phyloP scores from a whole-genome alignment of 2,888 invertebrate species.

The Anodontia alba region DNA sequence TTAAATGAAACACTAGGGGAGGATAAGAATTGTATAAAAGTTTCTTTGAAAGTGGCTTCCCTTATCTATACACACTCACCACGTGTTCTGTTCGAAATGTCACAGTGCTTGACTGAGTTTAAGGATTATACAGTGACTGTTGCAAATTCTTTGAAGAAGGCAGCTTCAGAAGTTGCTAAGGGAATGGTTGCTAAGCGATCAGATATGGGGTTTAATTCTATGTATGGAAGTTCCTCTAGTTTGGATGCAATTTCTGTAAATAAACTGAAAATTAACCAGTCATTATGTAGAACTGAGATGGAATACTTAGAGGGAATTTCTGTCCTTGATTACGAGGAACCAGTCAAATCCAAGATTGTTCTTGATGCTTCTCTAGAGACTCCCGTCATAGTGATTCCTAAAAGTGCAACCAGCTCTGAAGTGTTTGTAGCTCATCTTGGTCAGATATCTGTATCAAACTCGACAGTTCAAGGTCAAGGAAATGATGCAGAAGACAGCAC shows the following conservation, averaged over 20 bases:
- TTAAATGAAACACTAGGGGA: slow-evolving; percentile 3
- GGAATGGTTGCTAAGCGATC: slow-evolving; percentile 87
- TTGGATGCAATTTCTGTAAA: slow-evolving; percentile 42
- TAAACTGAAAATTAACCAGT: slow-evolving; percentile 39
- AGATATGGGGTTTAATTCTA: slow-evolving; percentile 48
- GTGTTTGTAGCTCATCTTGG: slow-evolving; percentile 97
- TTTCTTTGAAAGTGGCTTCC: slow-evolving; percentile 90
- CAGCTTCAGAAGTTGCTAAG: slow-evolving; percentile 97
- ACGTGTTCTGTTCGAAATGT: slow-evolving; percentile 92
- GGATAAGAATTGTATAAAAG: slow-evolving; percentile 50
- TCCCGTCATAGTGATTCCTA: slow-evolving; percentile 95
- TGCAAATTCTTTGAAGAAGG: slow-evolving; percentile 93
- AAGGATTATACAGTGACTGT: slow-evolving; percentile 94
- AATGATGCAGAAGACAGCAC: slow-evolving; percentile 31
- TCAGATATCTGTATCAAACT: slow-evolving; percentile 88
- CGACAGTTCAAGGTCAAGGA: slow-evolving; percentile 37
- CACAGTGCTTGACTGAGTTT: slow-evolving; percentile 95
- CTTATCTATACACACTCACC: slow-evolving; percentile 98
- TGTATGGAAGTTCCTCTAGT: slow-evolving; percentile 59
- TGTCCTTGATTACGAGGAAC: slow-evolving; percentile 24
- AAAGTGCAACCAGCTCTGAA: slow-evolving; percentile 91
- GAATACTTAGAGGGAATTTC: slow-evolving; percentile 48
- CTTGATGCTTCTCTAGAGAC: slow-evolving; percentile 91
- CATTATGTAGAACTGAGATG: slow-evolving; percentile 41
- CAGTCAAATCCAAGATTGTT: slow-evolving; percentile 42